Base-by-base conservation (phyloP, 2,797 vertebrate species). In the Aythya fuligula region DNA sequence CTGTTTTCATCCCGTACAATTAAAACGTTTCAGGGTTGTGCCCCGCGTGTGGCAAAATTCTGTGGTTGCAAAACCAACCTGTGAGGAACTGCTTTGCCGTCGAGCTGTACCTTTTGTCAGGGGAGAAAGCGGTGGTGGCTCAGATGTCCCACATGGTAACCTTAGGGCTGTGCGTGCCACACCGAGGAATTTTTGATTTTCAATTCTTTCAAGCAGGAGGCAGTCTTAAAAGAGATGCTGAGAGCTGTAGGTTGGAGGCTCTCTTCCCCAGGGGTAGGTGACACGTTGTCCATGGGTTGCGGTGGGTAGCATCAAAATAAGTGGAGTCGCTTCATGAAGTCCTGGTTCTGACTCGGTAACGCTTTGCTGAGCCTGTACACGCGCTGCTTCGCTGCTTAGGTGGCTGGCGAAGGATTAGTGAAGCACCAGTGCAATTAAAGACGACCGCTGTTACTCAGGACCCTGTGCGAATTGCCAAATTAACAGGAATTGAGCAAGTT, bases 401-500 rank as follows among this genome's bases (percentile, higher is more conserved):
- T 74, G 61, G 41, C 60, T 78, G 56, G 39, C 61, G 43, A 19
- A 66, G 66, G 41, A 39, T 81, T 89, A 66, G 28, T 90, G 57
- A 87, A 76, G 69, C 24, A 13, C n/a, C 34, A 47, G 25, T 79
- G 86, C 66, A 89, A 77, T 60, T 74, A 43, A 64, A 76, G 39
- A 27, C 24, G 5, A 28, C 36, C 56, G 3, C 43, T 82, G 43
- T 80, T 92, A 30, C 69, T 85, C 36, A n/a, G 72, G 62, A 51
- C 60, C 45, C 38, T 67, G 34, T 41, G 38, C 21, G 64, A 85
- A 70, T 76, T 78, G 53, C 61, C 77, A 94, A 70, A 92, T 72
- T 30, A 82, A 47, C 61, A 41, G 73, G 49, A 89, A 65, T 93
- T 94, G 56, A 89, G 76, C 53, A 78, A 87, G 72, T 92, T 94